Evolutionary conservation across 2,888 invertebrate genomes (phyloP), one percentile per base, ranked within the genome.

Genomic region (Mycalesis mineus): DNA sequence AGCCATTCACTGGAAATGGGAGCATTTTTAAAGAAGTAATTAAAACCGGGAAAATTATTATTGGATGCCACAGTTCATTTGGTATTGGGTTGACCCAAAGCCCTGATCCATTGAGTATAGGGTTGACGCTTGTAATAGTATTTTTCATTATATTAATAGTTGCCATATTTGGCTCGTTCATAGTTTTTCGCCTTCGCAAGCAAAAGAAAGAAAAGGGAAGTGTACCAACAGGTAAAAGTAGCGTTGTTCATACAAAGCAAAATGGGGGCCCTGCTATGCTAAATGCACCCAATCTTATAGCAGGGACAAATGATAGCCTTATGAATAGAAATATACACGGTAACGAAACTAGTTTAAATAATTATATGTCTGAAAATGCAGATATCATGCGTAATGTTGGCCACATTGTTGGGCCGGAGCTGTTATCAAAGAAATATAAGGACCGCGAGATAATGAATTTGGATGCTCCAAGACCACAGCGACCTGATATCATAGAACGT

Each of bases 401-500:
- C 0, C 95, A 96, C 69, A 90, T 96, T 63, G 94, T 95, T 7
- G 96, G 94, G 0, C 96, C 97, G 0, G 97, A 98, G 78, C 83
- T 97, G 41, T 91, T 96, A 42, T 95, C 96, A 0, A 96, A 96
- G 75, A 96, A 96, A 80, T 96, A 95, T 74, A 96, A 96, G 80
- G 96, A 97, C 73, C 91, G 96, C 39, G 96, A 96, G 76, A 93
- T 95, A 54, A 92, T 93, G 72, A 92, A 92, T 0, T 88, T 91
- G 50, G 94, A 95, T 65, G 92, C 93, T 63, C 94, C 94, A 31
- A 91, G 96, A 63, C 95, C 96, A 0, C 96, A 97, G 78, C 89
- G 97, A 41, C 98, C 98, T 0, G 98, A 98, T 77, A 97, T 98
- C 29, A 98, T 98, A 66, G 97, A 97, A 82, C 88, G 97, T 40